Percentiles rank a stretch among this genome's conserved stretches.
Evolutionary conservation across 92 coral and sea anemone genomes (phyloP).

Genomic region (Paramuricea clavata): DNA sequence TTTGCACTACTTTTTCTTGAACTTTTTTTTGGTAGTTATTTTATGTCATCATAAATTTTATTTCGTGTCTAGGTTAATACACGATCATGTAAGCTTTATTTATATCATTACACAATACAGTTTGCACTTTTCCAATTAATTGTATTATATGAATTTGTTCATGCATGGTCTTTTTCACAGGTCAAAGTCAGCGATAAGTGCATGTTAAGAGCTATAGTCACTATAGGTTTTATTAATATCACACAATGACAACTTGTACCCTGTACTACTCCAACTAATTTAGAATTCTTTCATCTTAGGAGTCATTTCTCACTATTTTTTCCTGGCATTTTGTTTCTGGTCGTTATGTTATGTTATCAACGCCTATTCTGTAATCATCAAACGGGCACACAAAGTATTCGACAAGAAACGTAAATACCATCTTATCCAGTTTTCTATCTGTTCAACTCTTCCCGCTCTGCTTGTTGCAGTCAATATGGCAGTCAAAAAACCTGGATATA

Average conservation of each 20-base stretch:
- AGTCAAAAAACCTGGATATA: constrained; percentile 78
- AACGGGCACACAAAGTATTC: constrained; percentile 69
- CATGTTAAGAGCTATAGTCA: too few relatives aligned
- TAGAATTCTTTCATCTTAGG: constrained; percentile 62
- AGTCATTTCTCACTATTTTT: constrained; percentile 80
- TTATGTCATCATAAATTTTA: too few relatives aligned
- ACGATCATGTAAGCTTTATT: too few relatives aligned
- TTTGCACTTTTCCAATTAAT: too few relatives aligned
- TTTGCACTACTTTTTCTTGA: not conserved
- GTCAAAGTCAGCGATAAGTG: too few relatives aligned
- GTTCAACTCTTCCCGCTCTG: constrained; percentile 88
- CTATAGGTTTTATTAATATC: too few relatives aligned
- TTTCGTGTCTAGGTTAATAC: too few relatives aligned
- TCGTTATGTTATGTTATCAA: constrained; percentile 85
- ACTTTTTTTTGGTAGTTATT: too few relatives aligned
- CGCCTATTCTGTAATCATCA: constrained; percentile 88
- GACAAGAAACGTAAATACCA: constrained; percentile 71
- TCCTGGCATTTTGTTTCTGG: constrained; percentile 87
- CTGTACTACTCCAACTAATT: not conserved
- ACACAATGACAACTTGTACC: not conserved
- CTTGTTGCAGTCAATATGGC: constrained; percentile 79
- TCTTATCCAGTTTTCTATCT: constrained; percentile 70
- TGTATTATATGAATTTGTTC: too few relatives aligned
- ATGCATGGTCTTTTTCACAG: too few relatives aligned
- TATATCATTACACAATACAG: too few relatives aligned